phyloP scores from a whole-genome alignment of 2,113 vertebrate genomes.

The Antennarius striatus region DNA sequence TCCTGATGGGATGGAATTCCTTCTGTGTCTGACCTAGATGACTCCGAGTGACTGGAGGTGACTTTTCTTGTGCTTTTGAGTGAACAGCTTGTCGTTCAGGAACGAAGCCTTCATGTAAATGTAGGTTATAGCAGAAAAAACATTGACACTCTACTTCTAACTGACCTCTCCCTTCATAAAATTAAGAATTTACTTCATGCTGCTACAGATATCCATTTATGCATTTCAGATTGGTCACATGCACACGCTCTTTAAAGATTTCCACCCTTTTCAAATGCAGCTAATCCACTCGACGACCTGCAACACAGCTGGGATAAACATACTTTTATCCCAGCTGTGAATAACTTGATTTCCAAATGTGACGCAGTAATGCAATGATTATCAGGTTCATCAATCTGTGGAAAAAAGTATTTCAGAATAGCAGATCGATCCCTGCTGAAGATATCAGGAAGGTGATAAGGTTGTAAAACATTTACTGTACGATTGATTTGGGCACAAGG shows the following conservation, averaged over 20 bases:
- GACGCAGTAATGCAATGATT: not conserved
- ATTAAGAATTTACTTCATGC: not conserved
- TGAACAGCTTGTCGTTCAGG: too few species aligned
- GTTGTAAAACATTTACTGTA: slow-evolving; percentile 23
- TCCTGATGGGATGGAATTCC: too few species aligned
- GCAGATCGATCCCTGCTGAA: not conserved
- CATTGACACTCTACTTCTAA: too few species aligned
- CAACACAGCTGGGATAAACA: too few species aligned
- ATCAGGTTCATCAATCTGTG: not conserved
- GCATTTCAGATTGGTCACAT: not conserved
- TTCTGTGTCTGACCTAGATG: too few species aligned
- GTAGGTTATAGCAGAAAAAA: too few species aligned
- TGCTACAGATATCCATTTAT: not conserved
- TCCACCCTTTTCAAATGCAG: not conserved
- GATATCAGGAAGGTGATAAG: not conserved
- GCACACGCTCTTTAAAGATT: not conserved
- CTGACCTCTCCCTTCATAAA: not conserved
- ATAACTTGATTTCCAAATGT: not conserved
- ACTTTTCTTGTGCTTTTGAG: too few species aligned
- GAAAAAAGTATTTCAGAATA: not conserved
- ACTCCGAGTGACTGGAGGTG: too few species aligned
- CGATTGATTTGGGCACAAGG: slow-evolving; percentile 8
- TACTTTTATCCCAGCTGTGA: too few species aligned
- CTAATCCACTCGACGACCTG: slow-evolving; percentile 8
- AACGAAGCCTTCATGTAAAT: too few species aligned